phyloP scores from a whole-genome alignment of 2,888 invertebrate species.

The Cataglyphis rosenhaueri region DNA sequence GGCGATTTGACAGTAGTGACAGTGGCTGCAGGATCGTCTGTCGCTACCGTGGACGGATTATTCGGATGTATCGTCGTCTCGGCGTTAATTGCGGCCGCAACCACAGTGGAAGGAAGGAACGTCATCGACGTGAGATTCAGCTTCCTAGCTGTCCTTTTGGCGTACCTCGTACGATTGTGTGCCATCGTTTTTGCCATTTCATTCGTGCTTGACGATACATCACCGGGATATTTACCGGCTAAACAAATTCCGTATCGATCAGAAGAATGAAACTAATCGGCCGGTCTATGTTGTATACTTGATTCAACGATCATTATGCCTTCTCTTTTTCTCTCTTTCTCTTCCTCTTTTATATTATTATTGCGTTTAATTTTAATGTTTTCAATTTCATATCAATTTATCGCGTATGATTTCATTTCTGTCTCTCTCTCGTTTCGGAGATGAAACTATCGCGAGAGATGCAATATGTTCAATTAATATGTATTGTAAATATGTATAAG shows the following conservation, averaged over 20 bases:
- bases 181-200: constrained; percentile 38
- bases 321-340: not conserved
- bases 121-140: constrained; percentile 73
- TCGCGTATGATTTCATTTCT: not conserved
- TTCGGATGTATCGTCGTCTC: constrained; percentile 77
- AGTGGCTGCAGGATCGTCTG: constrained; percentile 72
- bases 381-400: not conserved
- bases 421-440: not conserved
- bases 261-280: not conserved
- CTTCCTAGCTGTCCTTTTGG: constrained; percentile 56
- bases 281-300: not conserved
- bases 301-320: not conserved
- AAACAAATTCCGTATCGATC: constrained; percentile 8
- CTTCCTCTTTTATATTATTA: not conserved
- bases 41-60: constrained; percentile 82
- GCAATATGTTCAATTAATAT: not conserved
- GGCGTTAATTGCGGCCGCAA: constrained; percentile 80
- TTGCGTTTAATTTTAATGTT: not conserved
- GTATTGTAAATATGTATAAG: not conserved
- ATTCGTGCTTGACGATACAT: constrained; percentile 32
- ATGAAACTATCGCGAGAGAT: not conserved
- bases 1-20: constrained; percentile 80
- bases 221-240: not conserved
- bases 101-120: constrained; percentile 74
- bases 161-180: constrained; percentile 19